Evolutionary conservation across 2,113 vertebrate genomes (phyloP), one percentile per base, ranked within the genome.

Genomic region (Glareola pratincola): DNA sequence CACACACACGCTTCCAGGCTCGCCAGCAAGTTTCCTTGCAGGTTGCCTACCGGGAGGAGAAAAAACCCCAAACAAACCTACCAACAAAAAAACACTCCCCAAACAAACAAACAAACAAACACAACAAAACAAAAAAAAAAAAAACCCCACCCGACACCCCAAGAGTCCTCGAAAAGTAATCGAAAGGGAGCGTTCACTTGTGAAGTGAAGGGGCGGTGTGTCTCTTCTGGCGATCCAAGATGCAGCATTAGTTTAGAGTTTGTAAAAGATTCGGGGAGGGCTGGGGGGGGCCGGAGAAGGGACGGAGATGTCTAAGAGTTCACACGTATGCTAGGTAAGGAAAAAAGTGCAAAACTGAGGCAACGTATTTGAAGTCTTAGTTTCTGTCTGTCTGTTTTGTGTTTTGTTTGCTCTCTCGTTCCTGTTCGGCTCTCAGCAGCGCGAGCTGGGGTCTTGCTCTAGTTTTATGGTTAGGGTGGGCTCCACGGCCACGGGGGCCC

Each of bases 391-490:
- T 96, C 94, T 97, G 94, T 63, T 94, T 95, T 96, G 90, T 96
- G 87, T 96, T 94, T 94, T 96, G 91, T 95, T 96, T 96, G 97
- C 89, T 97, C 95, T 96, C 97, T 97, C 21, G 96, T 97, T 96
- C 97, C 96, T 93, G 95, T 97, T 98, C 93, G 88, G 91, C 97
- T 97, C 98, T 99, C 98, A 99, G 98, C 99, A 99, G 97, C 96
- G 98, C 6, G 96, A 97, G 97, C 97, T 97, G 97, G 98, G 98
- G 72, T 99, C 99, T 98, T 99, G 99, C 96, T 99, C 99, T 98
- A 99, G 98, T 95, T 98, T 99, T 98, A 99, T 99, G 97, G 99
- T 99, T 98, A 99, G 98, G 97, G 98, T 99, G 96, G 99, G 99
- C 93, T 99, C 99, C 96, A 98, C 98, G 32, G 98, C 98, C 62